Conservation (phyloP, 2,797 vertebrate species). For the Enteromius radiatus region DNA sequence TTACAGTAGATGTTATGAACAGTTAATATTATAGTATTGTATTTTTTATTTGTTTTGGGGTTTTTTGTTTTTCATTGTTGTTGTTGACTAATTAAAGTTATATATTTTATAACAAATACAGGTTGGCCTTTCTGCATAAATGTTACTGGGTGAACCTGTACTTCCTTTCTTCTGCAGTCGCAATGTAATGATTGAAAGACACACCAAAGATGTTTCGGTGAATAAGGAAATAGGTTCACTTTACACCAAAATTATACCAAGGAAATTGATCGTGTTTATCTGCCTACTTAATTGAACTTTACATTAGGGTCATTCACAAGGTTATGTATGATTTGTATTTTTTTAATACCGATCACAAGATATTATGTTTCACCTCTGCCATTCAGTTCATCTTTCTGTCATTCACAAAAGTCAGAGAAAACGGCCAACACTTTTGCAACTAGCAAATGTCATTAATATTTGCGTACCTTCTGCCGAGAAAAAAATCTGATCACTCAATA, state of each 20-base stretch:
- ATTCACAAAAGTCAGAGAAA: neutral
- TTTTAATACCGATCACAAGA: neutral
- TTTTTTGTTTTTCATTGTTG: constrained; percentile 79
- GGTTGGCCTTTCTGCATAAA: constrained; percentile 9
- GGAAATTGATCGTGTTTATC: neutral
- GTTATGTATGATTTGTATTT: neutral
- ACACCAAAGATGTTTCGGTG: neutral
- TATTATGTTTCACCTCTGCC: neutral
- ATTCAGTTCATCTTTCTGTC: neutral
- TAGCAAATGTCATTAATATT: neutral
- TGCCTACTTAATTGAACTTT: neutral
- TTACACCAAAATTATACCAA: neutral
- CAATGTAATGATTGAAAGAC: neutral
- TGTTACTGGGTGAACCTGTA: neutral
- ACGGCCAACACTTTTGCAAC: neutral
- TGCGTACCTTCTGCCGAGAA: neutral
- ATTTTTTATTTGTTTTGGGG: constrained; percentile 69
- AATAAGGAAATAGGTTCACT: neutral
- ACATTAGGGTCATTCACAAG: neutral
- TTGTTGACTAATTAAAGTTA: constrained; percentile 85
- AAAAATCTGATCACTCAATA: neutral
- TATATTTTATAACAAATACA: constrained; percentile 85
- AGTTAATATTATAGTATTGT: constrained; percentile 80
- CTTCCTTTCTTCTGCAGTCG: neutral
- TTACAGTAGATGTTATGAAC: constrained; percentile 79